These are phyloP conservation scores for Catharus bicknelli DNA, from an alignment of 2,113 vertebrate species.

Conservation along the genomic window DNA sequence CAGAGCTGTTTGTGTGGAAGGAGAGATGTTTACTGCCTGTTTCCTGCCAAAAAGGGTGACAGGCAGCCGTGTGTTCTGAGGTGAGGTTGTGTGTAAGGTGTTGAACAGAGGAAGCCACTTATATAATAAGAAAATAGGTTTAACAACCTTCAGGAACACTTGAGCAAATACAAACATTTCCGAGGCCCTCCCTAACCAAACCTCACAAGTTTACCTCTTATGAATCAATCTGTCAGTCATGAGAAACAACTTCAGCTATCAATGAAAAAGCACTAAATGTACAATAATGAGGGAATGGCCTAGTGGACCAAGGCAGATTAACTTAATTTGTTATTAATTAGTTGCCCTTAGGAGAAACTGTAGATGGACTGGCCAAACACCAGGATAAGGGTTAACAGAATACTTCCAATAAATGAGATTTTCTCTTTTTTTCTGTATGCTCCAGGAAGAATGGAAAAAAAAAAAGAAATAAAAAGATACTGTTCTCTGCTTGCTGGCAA, in stretches of 20 bases:
- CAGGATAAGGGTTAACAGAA: slow-evolving; percentile 31
- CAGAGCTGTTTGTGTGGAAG: neutral
- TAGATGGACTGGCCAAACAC: slow-evolving; percentile 2
- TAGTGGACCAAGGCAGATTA: slow-evolving; percentile 43
- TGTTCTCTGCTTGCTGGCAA: slow-evolving; percentile 26
- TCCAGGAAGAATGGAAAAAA: neutral
- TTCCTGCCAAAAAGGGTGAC: neutral
- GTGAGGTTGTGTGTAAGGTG: neutral
- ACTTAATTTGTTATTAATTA: slow-evolving; percentile 66
- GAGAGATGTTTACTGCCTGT: neutral
- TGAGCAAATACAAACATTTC: neutral
- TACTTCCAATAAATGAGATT: slow-evolving; percentile 12
- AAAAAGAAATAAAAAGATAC: slow-evolving; percentile 5
- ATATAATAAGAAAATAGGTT: neutral
- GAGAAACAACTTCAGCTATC: slow-evolving; percentile 45
- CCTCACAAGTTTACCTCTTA: neutral
- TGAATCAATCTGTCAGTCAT: slow-evolving; percentile 28
- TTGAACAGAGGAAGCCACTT: slow-evolving; percentile 17
- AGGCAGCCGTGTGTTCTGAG: neutral
- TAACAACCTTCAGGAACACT: neutral
- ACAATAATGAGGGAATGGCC: slow-evolving; percentile 61
- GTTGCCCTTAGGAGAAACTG: slow-evolving; percentile 35
- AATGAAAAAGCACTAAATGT: slow-evolving; percentile 59
- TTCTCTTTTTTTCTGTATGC: neutral
- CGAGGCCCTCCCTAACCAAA: neutral